Percentiles rank a stretch among this genome's conserved stretches.
These are phyloP conservation scores for Sceloporus tristichus DNA, from an alignment of 2,113 vertebrate species.

Conservation along the genomic window DNA sequence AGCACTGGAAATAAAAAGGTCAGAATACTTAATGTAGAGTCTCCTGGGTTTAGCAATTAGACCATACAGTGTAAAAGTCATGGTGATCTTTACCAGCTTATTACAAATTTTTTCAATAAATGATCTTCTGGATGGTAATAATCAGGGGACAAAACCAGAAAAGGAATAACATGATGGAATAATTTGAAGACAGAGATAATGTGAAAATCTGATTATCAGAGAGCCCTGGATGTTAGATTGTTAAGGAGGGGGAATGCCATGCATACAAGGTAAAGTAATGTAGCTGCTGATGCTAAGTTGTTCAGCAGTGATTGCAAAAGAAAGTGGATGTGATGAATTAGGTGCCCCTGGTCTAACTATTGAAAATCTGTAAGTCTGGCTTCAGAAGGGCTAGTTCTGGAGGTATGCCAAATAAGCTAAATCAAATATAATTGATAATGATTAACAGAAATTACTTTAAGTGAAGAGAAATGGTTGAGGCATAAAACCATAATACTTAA, in stretches of 20 bases:
- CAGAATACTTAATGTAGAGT: conserved; percentile 39
- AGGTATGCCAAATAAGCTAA: conserved; percentile 38
- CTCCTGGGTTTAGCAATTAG: conserved; percentile 46
- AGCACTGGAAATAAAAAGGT: conserved; percentile 52
- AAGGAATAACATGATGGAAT: neutral
- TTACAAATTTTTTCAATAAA: conserved; percentile 48
- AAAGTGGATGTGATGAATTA: conserved; percentile 10
- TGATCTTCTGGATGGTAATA: neutral
- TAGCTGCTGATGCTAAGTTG: rapidly evolving
- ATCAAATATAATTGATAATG: conserved; percentile 47
- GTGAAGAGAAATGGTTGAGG: conserved; percentile 14
- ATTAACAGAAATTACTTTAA: conserved; percentile 40
- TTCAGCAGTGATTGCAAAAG: neutral
- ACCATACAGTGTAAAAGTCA: conserved; percentile 42
- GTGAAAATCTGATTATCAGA: neutral
- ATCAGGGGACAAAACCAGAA: conserved; percentile 31
- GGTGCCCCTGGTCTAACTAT: conserved; percentile 23
- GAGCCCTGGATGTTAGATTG: neutral
- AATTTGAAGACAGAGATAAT: neutral
- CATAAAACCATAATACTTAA: conserved; percentile 41
- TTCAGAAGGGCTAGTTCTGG: neutral
- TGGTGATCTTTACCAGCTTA: conserved; percentile 47
- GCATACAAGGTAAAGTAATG: neutral
- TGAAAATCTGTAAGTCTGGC: neutral
- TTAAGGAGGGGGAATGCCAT: neutral